These are phyloP conservation scores for Drosophila ezoana DNA, from an alignment of 2,888 invertebrate species.

Conservation along the genomic window DNA sequence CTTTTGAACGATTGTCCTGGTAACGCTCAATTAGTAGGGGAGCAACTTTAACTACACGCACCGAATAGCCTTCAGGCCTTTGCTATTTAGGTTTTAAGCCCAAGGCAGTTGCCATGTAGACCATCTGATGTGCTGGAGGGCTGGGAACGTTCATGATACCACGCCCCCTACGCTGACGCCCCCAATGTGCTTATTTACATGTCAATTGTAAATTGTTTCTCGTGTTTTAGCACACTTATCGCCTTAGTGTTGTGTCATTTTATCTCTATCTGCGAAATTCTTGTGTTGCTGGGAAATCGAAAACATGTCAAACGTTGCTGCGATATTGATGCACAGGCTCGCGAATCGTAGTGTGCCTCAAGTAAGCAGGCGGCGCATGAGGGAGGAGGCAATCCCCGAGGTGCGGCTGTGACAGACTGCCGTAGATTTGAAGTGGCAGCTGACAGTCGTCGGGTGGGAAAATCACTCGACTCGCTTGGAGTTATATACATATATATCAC, in stretches of 20 bases:
- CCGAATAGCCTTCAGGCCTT: neutral
- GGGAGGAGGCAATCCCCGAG: slow-evolving; percentile 50
- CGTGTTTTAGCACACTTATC: slow-evolving; percentile 72
- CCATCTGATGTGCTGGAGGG: slow-evolving; percentile 5
- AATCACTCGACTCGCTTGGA: slow-evolving; percentile 32
- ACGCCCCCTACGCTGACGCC: too few relatives aligned
- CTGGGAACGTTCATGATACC: neutral
- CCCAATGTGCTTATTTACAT: slow-evolving; percentile 59
- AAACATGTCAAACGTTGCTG: slow-evolving; percentile 64
- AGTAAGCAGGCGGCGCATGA: slow-evolving; percentile 3
- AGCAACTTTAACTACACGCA: slow-evolving; percentile 30
- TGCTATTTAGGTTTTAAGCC: neutral
- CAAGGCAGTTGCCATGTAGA: slow-evolving; percentile 48
- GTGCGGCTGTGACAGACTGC: slow-evolving; percentile 66
- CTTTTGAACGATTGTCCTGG: slow-evolving; percentile 33
- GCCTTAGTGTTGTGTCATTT: slow-evolving; percentile 67
- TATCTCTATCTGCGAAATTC: slow-evolving; percentile 20
- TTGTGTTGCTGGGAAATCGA: slow-evolving; percentile 56
- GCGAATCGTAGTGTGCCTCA: slow-evolving; percentile 26
- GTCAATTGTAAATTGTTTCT: slow-evolving; percentile 77
- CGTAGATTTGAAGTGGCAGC: slow-evolving; percentile 66
- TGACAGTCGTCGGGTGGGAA: slow-evolving; percentile 33
- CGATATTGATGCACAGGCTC: slow-evolving; percentile 56
- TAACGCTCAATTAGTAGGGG: slow-evolving; percentile 52
- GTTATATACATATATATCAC: slow-evolving; percentile 66